phyloP scores from a whole-genome alignment of 2,797 vertebrate genomes.

The Macropus fuliginosus region DNA sequence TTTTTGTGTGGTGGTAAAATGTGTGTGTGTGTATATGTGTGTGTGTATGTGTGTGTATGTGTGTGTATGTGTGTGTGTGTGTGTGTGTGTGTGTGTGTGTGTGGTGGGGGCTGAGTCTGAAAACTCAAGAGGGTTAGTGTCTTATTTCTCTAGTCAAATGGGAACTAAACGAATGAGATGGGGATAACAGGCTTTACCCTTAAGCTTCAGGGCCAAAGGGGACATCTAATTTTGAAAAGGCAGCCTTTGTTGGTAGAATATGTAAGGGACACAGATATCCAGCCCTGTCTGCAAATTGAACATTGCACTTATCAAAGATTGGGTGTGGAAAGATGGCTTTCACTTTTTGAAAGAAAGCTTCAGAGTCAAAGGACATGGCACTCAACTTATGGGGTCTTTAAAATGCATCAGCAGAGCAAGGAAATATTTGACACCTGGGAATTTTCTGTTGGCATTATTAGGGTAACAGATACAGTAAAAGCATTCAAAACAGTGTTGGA shows the following conservation, averaged over 20 bases:
- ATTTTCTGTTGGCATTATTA: conserved; percentile 72
- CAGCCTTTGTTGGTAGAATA: conserved; percentile 53
- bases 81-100: background rate
- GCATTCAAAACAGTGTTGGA: conserved; percentile 75
- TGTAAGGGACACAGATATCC: conserved; percentile 58
- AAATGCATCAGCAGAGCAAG: conserved; percentile 73
- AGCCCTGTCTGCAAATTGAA: conserved; percentile 60
- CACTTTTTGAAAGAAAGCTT: conserved; percentile 71
- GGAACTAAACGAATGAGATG: background rate
- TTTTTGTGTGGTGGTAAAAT: background rate
- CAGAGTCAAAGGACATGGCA: conserved; percentile 61
- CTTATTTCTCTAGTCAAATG: conserved; percentile 41
- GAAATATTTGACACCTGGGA: conserved; percentile 76
- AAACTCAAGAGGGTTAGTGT: conserved; percentile 25
- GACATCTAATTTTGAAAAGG: conserved; percentile 55
- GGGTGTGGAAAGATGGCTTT: conserved; percentile 71
- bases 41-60: no score
- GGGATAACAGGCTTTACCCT: conserved; percentile 30
- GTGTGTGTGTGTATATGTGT: background rate
- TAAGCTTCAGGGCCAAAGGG: conserved; percentile 60
- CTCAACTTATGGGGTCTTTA: conserved; percentile 76
- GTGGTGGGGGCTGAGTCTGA: background rate
- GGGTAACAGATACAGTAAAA: conserved; percentile 79
- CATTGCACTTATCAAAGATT: conserved; percentile 70
- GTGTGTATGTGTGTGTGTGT: background rate